Evolutionary conservation across 2,888 invertebrate species (phyloP).

Genomic region (Drosophila kambysellisi): DNA sequence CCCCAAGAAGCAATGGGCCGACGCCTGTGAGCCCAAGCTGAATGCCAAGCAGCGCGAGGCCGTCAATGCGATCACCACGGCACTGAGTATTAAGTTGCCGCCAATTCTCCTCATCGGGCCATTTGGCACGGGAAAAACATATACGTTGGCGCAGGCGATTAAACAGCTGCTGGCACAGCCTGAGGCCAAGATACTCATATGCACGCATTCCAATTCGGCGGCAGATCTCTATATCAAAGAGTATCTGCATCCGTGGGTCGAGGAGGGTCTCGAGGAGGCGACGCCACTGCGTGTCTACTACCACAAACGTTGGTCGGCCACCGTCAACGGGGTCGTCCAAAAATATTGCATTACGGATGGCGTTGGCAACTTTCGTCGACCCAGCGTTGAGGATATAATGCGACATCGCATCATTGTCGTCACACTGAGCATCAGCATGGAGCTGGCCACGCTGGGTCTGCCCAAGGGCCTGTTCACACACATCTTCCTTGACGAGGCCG

Average conservation of each 20-base stretch:
- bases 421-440: constrained; percentile 92
- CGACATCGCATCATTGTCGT: constrained; percentile 91
- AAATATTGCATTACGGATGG: constrained; percentile 91
- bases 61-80: constrained; percentile 90
- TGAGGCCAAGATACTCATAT: constrained; percentile 90
- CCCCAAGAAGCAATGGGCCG: constrained; percentile 89
- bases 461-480: constrained; percentile 90
- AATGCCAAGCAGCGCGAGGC: constrained; percentile 93
- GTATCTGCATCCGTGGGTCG: constrained; percentile 92
- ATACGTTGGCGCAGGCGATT: constrained; percentile 91
- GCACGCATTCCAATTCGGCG: constrained; percentile 95
- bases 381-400: constrained; percentile 89
- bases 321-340: constrained; percentile 90
- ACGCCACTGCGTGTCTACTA: constrained; percentile 92
- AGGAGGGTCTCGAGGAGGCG: constrained; percentile 88
- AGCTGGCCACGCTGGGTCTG: constrained; percentile 89
- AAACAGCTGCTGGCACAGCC: constrained; percentile 88
- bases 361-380: constrained; percentile 88
- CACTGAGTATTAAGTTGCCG: constrained; percentile 87
- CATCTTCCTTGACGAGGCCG: constrained; percentile 94
- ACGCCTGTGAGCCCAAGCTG: constrained; percentile 87
- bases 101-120: constrained; percentile 92
- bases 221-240: constrained; percentile 94
- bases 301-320: constrained; percentile 91
- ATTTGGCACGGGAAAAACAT: constrained; percentile 95